Conservation (phyloP, 2,797 vertebrate genomes). For the Xiphorhynchus erythropygius region DNA sequence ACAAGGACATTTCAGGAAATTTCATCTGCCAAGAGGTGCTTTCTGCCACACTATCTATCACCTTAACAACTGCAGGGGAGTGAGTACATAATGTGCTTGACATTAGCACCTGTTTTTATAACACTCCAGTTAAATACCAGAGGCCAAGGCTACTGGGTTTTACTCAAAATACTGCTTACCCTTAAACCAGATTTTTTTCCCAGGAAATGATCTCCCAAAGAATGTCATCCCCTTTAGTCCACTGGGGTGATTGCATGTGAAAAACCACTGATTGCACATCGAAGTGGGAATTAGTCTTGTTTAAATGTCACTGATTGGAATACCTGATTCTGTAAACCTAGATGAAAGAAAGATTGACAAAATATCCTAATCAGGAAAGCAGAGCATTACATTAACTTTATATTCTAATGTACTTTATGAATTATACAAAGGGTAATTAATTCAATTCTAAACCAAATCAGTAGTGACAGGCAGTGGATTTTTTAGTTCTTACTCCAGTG, state of each 20-base stretch:
- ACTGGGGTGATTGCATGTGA: not conserved
- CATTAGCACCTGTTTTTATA: slow-evolving; percentile 56
- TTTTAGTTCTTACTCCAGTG: not conserved
- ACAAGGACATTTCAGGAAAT: slow-evolving; percentile 41
- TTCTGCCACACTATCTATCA: slow-evolving; percentile 44
- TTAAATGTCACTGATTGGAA: slow-evolving; percentile 52
- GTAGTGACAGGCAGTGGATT: not conserved
- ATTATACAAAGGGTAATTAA: slow-evolving; percentile 57
- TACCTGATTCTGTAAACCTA: not conserved
- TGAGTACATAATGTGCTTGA: slow-evolving; percentile 37
- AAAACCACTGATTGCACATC: slow-evolving; percentile 36
- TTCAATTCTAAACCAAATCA: not conserved
- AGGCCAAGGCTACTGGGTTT: slow-evolving; percentile 25
- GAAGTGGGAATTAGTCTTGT: slow-evolving; percentile 1
- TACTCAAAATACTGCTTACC: slow-evolving; percentile 3
- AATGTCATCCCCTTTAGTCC: not conserved
- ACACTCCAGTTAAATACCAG: slow-evolving; percentile 25
- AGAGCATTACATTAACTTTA: slow-evolving; percentile 17
- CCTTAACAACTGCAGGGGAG: slow-evolving; percentile 42
- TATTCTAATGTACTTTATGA: slow-evolving; percentile 47
- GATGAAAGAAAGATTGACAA: slow-evolving; percentile 42
- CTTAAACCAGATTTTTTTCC: not conserved
- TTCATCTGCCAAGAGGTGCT: slow-evolving; percentile 18
- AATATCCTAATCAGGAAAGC: slow-evolving; percentile 49
- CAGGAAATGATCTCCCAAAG: not conserved